These are phyloP conservation scores for Digitonthophagus gazella DNA, from an alignment of 2,888 invertebrate species.

Conservation along the genomic window DNA sequence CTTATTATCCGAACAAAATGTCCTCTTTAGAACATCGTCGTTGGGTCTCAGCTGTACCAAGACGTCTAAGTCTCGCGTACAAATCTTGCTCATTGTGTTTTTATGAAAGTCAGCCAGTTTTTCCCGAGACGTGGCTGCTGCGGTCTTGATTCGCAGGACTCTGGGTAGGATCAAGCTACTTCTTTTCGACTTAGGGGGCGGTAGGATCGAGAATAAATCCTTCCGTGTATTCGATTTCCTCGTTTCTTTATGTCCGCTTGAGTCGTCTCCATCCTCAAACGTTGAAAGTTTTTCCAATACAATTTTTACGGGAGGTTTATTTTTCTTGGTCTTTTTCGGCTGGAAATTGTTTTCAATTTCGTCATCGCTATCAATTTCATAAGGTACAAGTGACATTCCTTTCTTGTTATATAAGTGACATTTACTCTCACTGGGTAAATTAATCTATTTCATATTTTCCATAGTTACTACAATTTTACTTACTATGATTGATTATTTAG, in stretches of 20 bases:
- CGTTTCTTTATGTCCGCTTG: not conserved
- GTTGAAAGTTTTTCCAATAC: not conserved
- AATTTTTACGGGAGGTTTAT: not conserved
- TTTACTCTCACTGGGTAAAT: too few species aligned
- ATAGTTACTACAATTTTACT: too few species aligned
- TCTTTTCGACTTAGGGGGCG: not conserved
- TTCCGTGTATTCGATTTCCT: not conserved
- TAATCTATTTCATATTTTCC: too few species aligned
- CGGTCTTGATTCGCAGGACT: not conserved
- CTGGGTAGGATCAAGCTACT: not conserved
- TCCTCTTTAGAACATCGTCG: not conserved
- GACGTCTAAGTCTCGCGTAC: not conserved
- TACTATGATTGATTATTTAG: too few species aligned
- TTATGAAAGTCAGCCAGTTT: not conserved
- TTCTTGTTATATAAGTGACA: too few species aligned
- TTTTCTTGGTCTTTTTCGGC: not conserved
- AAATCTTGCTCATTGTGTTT: not conserved
- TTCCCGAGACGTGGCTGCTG: not conserved
- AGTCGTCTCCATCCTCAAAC: not conserved
- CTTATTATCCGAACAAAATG: not conserved
- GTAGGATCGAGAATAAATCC: not conserved
- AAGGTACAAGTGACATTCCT: slow-evolving; percentile 16
- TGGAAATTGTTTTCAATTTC: not conserved
- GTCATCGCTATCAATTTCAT: not conserved
- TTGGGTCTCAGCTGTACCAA: not conserved